Base-by-base conservation (phyloP, 1,140 invertebrate species). In the Drosophila melanogaster region DNA sequence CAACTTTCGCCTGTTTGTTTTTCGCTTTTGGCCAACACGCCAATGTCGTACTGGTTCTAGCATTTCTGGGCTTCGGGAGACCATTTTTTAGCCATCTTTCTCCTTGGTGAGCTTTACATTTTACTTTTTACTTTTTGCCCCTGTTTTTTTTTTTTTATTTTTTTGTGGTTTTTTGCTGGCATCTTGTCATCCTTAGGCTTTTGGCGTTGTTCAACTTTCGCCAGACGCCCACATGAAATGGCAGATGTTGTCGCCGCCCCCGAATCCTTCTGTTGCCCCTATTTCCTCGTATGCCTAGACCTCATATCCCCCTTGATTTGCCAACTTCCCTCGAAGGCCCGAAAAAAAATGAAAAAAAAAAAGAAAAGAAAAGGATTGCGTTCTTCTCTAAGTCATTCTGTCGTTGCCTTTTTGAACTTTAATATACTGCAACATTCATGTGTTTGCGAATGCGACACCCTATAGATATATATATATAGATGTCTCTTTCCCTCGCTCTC, bases 121-220 rank as follows among this genome's bases (percentile, higher is more conserved):
- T 22, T 30, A 30, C 19, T 33, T 33, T 33, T 33, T 10, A 1
- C 19, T 19, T 50, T 44, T 65, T 26, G 56, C 14, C 8, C n/a
- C 56, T 53, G 15, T 58, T 40, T 83, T 43, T 57, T 46, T 22
- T 22, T 22, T 19, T 22, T 22, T 22, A 3, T 22, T 22, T 22
- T 43, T 47, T 30, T 7, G 2, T 59, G 50, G 19, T 22, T 22
- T 22, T 43, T 47, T 30, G 30, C 8, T 59, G 50, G 26, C 64
- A 51, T 77, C 46, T 65, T 83, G 80, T 79, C 80, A 76, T 76
- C 72, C 77, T 77, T 76, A 76, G 83, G 79, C 83, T 79, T 76
- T 66, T 75, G 59, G 55, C 75, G 67, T 51, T 84, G 71, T 64
- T 83, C 61, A 78, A 83, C 67, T 73, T 59, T 67, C 72, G 49